Base-by-base conservation (phyloP, 2,113 vertebrate genomes). In the Xiphias gladius region DNA sequence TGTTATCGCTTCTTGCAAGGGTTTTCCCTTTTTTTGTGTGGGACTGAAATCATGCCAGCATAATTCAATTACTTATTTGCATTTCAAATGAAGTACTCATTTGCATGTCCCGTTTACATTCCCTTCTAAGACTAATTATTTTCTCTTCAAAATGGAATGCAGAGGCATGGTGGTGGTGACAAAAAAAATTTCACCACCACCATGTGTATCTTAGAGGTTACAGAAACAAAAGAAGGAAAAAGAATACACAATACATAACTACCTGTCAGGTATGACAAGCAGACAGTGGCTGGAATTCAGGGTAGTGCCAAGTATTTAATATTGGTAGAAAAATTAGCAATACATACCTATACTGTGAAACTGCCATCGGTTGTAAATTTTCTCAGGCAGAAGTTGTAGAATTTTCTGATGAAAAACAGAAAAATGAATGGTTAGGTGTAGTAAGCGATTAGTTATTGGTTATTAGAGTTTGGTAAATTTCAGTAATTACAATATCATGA, bases 261-360 rank as follows among this genome's bases (percentile, higher is more conserved):
- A 62, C 11, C 35, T 58, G 26, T 75, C 52, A 58, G 62, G 14
- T 43, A 55, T 4, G 48, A 61, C 37, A 67, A 8, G 73, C 17
- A 64, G 41, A 68, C 26, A 41, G 54, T 10, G 0, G 13, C 7
- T 43, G 61, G 16, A 24, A 73, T 57, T 57, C 24, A 11, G 59
- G 39, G 2, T 22, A 12, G 2, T 22, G 46, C 11, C n/a, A 48
- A 58, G 24, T 67, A 22, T 54, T 77, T 28, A 7, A 58, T n/a
- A 37, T 1, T 14, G 2, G 12, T 5, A 69, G 22, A 46, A 20
- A 37, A 20, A 8, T 43, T 26, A 26, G 0, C 30, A 58, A 57
- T 67, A 85, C 97, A 95, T 97, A 99, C 98, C 98, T 97, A 99
- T 99, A 94, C 98, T 99, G 96, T 97, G 98, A 93, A 98, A 99